These are phyloP conservation scores for Tachysurus fulvidraco DNA, from an alignment of 2,113 vertebrate genomes.

Conservation along the genomic window DNA sequence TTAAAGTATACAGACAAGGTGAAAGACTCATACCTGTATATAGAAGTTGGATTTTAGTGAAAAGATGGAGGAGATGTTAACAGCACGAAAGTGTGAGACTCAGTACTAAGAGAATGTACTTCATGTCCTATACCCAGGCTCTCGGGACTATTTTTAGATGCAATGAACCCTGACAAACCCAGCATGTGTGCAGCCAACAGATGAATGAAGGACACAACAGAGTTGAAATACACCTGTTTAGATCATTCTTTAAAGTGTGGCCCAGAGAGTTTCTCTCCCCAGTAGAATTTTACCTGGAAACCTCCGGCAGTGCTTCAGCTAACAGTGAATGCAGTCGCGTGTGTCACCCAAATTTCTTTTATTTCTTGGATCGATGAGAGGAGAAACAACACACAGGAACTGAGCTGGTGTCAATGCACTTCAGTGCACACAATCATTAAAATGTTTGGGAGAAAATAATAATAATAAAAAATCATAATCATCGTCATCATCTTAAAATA, in stretches of 20 bases:
- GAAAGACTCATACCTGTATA: conserved; percentile 27
- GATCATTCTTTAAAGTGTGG: conserved; percentile 30
- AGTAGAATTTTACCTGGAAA: neutral
- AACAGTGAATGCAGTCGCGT: neutral
- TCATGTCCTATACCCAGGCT: conserved; percentile 1
- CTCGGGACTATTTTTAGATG: conserved; percentile 68
- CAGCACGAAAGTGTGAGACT: conserved; percentile 1
- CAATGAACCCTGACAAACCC: conserved; percentile 52
- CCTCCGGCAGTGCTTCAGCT: too few species aligned
- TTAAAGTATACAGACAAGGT: neutral
- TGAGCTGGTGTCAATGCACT: neutral
- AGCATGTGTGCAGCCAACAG: conserved; percentile 37
- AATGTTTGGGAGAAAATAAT: neutral
- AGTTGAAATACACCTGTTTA: conserved; percentile 40
- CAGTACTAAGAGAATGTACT: conserved; percentile 26
- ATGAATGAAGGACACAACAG: conserved; percentile 38
- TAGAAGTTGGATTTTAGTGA: neutral
- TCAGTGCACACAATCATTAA: neutral
- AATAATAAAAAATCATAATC: neutral
- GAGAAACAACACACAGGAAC: neutral
- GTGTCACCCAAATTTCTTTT: neutral
- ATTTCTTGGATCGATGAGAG: neutral
- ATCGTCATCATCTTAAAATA: neutral
- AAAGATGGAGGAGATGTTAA: conserved; percentile 36
- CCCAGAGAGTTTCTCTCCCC: neutral